These are phyloP conservation scores for Schizothorax lantsangensis DNA, from an alignment of 2,797 vertebrate genomes.

Conservation along the genomic window DNA sequence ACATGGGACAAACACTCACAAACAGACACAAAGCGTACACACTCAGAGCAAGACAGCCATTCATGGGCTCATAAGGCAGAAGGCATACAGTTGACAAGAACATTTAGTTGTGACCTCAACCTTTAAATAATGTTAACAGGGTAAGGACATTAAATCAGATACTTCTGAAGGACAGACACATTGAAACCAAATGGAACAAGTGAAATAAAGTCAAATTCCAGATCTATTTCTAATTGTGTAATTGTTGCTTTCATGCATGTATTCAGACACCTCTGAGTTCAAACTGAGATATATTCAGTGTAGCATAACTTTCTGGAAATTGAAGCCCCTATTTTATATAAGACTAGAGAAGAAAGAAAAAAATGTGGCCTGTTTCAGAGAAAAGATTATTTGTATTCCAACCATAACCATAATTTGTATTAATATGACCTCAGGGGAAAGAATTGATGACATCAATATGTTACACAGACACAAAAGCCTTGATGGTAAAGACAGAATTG, in stretches of 20 bases:
- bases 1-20: slow-evolving; percentile 15
- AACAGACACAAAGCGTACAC: slow-evolving; percentile 29
- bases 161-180: slow-evolving; percentile 5
- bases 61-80: not conserved
- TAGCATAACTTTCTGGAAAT: not conserved
- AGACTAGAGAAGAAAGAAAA: not conserved
- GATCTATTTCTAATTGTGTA: not conserved
- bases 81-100: slow-evolving; percentile 17
- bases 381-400: slow-evolving; percentile 1
- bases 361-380: not conserved
- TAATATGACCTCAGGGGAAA: slow-evolving; percentile 13
- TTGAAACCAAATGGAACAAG: slow-evolving; percentile 7
- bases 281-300: not conserved
- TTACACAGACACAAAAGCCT: slow-evolving; percentile 1
- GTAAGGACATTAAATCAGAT: slow-evolving; percentile 19
- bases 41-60: not conserved
- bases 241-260: not conserved
- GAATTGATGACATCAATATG: not conserved
- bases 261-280: not conserved
- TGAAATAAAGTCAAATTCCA: slow-evolving; percentile 14
- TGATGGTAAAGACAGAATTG: not conserved
- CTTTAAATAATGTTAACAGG: not conserved
- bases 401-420: slow-evolving; percentile 2
- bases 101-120: slow-evolving; percentile 19
- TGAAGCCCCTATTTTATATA: not conserved